Evolutionary conservation across 2,888 invertebrate species (phyloP), one percentile per base, ranked within the genome.

Genomic region (Drosophila bunnanda): DNA sequence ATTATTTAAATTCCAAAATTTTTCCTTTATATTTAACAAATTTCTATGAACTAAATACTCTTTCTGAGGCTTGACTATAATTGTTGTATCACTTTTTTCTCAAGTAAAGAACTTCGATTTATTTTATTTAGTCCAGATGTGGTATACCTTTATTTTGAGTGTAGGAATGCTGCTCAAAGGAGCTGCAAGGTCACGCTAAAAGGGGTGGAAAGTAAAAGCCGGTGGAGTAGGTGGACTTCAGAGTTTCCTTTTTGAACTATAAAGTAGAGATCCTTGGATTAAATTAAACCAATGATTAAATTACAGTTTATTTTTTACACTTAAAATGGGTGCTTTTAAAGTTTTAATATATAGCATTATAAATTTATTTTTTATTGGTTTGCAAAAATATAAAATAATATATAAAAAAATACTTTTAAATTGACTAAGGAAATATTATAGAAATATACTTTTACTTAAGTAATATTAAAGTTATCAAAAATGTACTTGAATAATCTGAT

Each of bases 181-280:
- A 62, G 46, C 48, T 39, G 25, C 64, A 64, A 64, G 64, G 64
- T 64, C 64, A 62, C 20, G 30, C 12, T 28, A 15, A 39, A 39
- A 17, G 64, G 46, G 62, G 48, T 38, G n/a, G 30, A 22, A 28
- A 36, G 10, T 3, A 12, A 28, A 55, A 20, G 44, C 50, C 32
- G 50, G 56, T 30, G 56, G 57, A 15, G 30, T 59, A 30, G 30
- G 39, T 22, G 48, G 20, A 32, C 20, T 20, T 32, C 4, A 20
- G 2, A 48, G 30, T 1, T 32, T 13, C 1, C 20, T 9, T 13
- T 13, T 1, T 4, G 20, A 32, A 9, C n/a, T 13, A 2, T 32
- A 9, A 4, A 30, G 12, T 30, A 7, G 12, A 12, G 7, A 17
- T 7, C 0, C 4, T 8, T 13, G 4, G 8, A 1, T 48, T 17